phyloP scores from a whole-genome alignment of 2,888 invertebrate genomes.

The Nymphalis polychloros region DNA sequence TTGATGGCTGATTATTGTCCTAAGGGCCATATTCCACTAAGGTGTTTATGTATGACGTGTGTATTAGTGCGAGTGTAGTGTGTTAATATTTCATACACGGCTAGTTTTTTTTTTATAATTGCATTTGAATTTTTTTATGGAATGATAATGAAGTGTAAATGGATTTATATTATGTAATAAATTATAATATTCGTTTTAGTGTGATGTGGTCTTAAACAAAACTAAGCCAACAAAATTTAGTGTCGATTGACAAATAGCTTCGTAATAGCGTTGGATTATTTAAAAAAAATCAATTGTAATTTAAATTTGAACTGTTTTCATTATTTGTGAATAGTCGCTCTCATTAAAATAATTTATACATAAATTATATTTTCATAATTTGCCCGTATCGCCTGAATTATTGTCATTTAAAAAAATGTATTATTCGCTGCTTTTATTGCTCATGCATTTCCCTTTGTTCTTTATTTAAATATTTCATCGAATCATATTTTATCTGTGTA shows the following conservation, averaged over 20 bases:
- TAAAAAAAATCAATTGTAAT: slow-evolving; percentile 25
- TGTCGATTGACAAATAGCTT: slow-evolving; percentile 71
- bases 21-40: slow-evolving; percentile 52
- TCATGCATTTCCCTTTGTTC: slow-evolving; percentile 34
- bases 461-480: slow-evolving; percentile 15
- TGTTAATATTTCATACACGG: slow-evolving; percentile 44
- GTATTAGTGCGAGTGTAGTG: too few species aligned
- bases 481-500: slow-evolving; percentile 13
- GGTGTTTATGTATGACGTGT: slow-evolving; percentile 47
- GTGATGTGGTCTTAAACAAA: slow-evolving; percentile 15
- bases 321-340: slow-evolving; percentile 59
- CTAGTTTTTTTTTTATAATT: too few species aligned
- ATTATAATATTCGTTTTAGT: slow-evolving; percentile 40
- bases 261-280: slow-evolving; percentile 41
- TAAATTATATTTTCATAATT: slow-evolving; percentile 62
- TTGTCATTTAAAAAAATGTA: slow-evolving; percentile 61
- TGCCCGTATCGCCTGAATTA: slow-evolving; percentile 55
- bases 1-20: slow-evolving; percentile 70
- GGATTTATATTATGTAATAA: too few species aligned
- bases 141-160: too few species aligned
- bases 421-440: slow-evolving; percentile 71
- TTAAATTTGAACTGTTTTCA: slow-evolving; percentile 43
- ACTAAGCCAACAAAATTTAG: slow-evolving; percentile 18
- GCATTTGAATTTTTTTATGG: too few species aligned
- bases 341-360: slow-evolving; percentile 62